These are phyloP conservation scores for Petrocephalus sullivani DNA, from an alignment of 2,797 vertebrate genomes.

Conservation along the genomic window DNA sequence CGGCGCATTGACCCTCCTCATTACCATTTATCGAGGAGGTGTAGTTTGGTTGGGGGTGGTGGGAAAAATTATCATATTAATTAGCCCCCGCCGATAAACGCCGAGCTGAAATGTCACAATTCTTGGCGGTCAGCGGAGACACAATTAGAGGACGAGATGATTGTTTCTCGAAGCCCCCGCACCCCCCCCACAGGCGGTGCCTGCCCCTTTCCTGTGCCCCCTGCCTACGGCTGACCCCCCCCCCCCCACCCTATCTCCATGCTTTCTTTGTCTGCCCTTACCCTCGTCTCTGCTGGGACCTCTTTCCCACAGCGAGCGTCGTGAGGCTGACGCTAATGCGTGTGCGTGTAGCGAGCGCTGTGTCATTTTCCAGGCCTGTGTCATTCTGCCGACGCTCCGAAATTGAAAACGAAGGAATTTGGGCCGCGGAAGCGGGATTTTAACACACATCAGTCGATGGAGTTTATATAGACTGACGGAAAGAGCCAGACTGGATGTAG, in stretches of 20 bases:
- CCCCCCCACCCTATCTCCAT: neutral
- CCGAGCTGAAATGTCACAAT: constrained; percentile 61
- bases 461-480: neutral
- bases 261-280: neutral
- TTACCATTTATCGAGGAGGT: constrained; percentile 57
- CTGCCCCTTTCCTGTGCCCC: constrained; percentile 11
- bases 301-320: neutral
- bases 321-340: neutral
- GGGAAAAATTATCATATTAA: constrained; percentile 70
- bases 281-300: neutral
- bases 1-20: constrained; percentile 33
- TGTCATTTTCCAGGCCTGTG: neutral
- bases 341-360: neutral
- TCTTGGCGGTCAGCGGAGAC: constrained; percentile 55
- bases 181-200: neutral
- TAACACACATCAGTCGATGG: neutral
- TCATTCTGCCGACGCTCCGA: neutral
- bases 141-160: constrained; percentile 50
- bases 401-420: neutral
- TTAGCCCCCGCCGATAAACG: constrained; percentile 65
- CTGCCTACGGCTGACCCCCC: neutral
- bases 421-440: neutral
- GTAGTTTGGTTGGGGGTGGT: constrained; percentile 42
- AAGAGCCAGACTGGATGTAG: neutral
- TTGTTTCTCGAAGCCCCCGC: constrained; percentile 3